Evolutionary conservation across 2,113 vertebrate genomes (phyloP).

Genomic region (Menura novaehollandiae): DNA sequence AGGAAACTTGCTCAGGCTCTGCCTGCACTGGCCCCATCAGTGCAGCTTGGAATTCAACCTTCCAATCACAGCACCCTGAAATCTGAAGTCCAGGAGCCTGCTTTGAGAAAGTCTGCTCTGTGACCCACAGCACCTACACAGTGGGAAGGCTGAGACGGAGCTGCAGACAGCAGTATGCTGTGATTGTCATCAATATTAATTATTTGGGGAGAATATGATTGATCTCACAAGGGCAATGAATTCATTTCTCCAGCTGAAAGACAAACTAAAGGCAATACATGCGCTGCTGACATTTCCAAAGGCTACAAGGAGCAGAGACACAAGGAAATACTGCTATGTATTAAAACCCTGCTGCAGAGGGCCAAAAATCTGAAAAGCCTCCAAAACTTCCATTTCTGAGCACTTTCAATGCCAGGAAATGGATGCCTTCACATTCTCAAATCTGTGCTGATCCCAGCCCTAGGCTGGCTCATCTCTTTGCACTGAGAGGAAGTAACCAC

Average conservation of each 20-base stretch:
- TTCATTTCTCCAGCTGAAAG: constrained; percentile 6
- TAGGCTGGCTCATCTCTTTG: neutral
- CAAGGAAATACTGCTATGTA: neutral
- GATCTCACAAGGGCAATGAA: constrained; percentile 44
- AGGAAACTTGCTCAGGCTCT: neutral
- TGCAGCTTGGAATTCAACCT: neutral
- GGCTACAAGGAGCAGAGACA: neutral
- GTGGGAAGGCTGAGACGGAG: neutral
- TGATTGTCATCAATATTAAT: constrained; percentile 46
- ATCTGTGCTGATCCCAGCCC: neutral
- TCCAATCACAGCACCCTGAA: neutral
- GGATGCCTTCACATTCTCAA: neutral
- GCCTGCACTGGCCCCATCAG: neutral
- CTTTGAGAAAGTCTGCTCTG: neutral
- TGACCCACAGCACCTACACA: neutral
- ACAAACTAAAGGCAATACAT: constrained; percentile 53
- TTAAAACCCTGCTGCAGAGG: neutral
- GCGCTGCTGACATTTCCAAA: constrained; percentile 36
- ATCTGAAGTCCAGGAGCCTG: neutral
- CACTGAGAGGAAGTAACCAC: neutral
- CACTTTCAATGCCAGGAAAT: neutral
- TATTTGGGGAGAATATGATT: constrained; percentile 30
- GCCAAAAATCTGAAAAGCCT: neutral
- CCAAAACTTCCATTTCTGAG: neutral
- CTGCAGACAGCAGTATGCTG: neutral